phyloP scores from a whole-genome alignment of 2,888 invertebrate genomes.

The Drosophila seclusa region DNA sequence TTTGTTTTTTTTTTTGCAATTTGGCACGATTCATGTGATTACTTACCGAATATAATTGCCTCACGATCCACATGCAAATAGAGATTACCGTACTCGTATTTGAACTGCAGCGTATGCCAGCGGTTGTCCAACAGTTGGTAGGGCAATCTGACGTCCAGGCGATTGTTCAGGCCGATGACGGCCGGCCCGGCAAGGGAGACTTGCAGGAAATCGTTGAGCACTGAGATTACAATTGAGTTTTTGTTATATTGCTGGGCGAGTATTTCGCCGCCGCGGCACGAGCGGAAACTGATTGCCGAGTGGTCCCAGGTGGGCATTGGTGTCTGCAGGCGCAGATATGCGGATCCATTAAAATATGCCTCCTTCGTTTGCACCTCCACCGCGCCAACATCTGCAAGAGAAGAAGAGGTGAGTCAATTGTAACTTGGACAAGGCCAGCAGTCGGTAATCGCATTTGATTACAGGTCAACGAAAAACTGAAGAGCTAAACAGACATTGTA shows the following conservation, averaged over 20 bases:
- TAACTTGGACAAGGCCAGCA: slow-evolving; percentile 52
- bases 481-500: slow-evolving; percentile 31
- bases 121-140: slow-evolving; percentile 91
- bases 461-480: slow-evolving; percentile 19
- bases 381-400: slow-evolving; percentile 75
- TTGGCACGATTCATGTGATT: slow-evolving; percentile 14
- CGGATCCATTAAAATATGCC: slow-evolving; percentile 93
- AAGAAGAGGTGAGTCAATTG: slow-evolving; percentile 37
- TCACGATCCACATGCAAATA: slow-evolving; percentile 84
- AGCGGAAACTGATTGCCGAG: slow-evolving; percentile 92
- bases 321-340: slow-evolving; percentile 90
- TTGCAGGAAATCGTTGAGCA: slow-evolving; percentile 87
- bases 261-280: slow-evolving; percentile 91
- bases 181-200: slow-evolving; percentile 86
- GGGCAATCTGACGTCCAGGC: slow-evolving; percentile 88
- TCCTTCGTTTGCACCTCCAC: slow-evolving; percentile 86
- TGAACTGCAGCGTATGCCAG: slow-evolving; percentile 88
- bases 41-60: slow-evolving; percentile 84
- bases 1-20: not conserved
- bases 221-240: slow-evolving; percentile 87
- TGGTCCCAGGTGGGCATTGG: slow-evolving; percentile 92
- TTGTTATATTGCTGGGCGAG: slow-evolving; percentile 89
- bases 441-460: slow-evolving; percentile 70
- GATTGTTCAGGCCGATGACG: slow-evolving; percentile 86
- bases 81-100: slow-evolving; percentile 85